Evolutionary conservation across 2,888 invertebrate genomes (phyloP).

Genomic region (Diarsia mendica): DNA sequence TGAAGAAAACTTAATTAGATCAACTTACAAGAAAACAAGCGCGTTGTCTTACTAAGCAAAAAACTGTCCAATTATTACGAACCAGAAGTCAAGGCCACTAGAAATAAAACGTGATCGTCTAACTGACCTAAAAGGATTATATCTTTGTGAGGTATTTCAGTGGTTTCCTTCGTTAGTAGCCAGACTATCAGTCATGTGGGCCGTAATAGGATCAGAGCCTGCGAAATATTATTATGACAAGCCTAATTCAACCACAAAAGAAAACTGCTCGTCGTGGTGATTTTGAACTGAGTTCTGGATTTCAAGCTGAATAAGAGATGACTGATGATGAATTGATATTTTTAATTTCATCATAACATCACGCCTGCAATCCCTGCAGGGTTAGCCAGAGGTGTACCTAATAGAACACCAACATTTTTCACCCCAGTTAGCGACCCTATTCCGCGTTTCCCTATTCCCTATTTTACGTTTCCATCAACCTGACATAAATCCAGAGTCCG

Average conservation of each 20-base stretch:
- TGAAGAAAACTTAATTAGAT: constrained; percentile 5
- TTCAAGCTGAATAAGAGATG: background rate
- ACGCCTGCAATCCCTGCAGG: too few species aligned
- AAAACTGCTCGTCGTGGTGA: too few species aligned
- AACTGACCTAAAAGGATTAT: constrained; percentile 58
- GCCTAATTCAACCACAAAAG: constrained; percentile 1
- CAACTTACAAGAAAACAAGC: background rate
- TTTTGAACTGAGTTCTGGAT: background rate
- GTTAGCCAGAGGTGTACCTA: too few species aligned
- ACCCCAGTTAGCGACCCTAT: too few species aligned
- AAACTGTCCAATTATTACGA: constrained; percentile 12
- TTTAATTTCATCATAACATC: background rate
- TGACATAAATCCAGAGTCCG: too few species aligned
- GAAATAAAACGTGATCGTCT: constrained; percentile 50
- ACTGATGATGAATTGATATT: background rate
- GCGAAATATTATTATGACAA: constrained; percentile 1
- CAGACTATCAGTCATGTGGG: constrained; percentile 11
- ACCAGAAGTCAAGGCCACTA: constrained; percentile 40
- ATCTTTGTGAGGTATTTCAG: constrained; percentile 55
- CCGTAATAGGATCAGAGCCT: constrained; percentile 34
- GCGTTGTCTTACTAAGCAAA: background rate
- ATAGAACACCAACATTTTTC: too few species aligned
- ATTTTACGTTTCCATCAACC: too few species aligned
- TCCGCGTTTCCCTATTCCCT: too few species aligned
- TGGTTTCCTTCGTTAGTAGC: constrained; percentile 56